Percentiles rank a stretch among this genome's conserved stretches.
Evolutionary conservation across 2,888 invertebrate genomes (phyloP).

Genomic region (Congeria kusceri): DNA sequence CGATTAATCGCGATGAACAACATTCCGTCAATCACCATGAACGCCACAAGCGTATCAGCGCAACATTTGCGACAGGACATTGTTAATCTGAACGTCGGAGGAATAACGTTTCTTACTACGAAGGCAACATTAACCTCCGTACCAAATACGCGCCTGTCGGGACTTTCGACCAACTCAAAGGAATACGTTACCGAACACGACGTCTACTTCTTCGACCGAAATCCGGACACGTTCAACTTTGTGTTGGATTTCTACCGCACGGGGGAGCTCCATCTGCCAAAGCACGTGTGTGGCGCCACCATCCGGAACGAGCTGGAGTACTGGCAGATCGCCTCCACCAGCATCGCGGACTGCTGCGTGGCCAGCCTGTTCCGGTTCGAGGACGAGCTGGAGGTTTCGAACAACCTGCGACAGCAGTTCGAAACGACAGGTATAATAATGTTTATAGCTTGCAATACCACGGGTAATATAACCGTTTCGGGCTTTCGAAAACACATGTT

Average conservation of each 20-base stretch:
- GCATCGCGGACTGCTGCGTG: slow-evolving; percentile 76
- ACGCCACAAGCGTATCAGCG: too few relatives aligned
- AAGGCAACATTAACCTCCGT: slow-evolving; percentile 44
- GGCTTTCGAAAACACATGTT: too few relatives aligned
- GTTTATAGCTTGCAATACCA: too few relatives aligned
- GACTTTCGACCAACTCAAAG: slow-evolving; percentile 34
- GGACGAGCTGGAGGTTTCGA: slow-evolving; percentile 55
- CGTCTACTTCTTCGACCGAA: slow-evolving; percentile 76
- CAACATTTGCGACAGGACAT: slow-evolving; percentile 15
- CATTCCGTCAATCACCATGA: too few relatives aligned
- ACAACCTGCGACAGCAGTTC: slow-evolving; percentile 53
- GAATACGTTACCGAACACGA: slow-evolving; percentile 58
- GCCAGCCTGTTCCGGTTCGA: slow-evolving; percentile 51
- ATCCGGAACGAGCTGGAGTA: slow-evolving; percentile 73
- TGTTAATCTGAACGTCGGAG: slow-evolving; percentile 62
- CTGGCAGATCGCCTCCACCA: slow-evolving; percentile 72
- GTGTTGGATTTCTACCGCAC: slow-evolving; percentile 75
- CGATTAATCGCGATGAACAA: too few relatives aligned
- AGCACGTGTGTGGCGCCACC: slow-evolving; percentile 72
- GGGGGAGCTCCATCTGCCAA: slow-evolving; percentile 74
- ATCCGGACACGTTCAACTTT: slow-evolving; percentile 72
- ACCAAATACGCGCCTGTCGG: slow-evolving; percentile 58
- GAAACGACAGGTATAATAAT: slow-evolving; percentile 44
- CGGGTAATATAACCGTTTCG: too few relatives aligned
- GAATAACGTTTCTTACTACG: slow-evolving; percentile 59